phyloP scores from a whole-genome alignment of 2,888 invertebrate species.

The Stramonita haemastoma region DNA sequence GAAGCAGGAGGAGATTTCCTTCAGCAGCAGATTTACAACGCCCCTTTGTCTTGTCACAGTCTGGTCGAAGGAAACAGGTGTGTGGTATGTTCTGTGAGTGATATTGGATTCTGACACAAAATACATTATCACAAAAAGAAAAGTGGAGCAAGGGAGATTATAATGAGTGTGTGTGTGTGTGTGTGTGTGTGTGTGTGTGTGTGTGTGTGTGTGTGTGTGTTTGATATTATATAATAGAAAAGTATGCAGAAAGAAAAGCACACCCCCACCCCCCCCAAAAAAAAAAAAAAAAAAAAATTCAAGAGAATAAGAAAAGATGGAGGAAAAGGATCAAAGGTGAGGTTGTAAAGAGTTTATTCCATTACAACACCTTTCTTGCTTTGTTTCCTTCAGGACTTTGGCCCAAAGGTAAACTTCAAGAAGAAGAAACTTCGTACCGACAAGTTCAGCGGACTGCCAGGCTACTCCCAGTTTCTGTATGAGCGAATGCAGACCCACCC shows the following conservation, averaged over 20 bases:
- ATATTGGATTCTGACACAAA: background rate
- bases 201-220: conserved; percentile 9
- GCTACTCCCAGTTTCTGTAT: conserved; percentile 87
- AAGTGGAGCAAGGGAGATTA: too few species aligned
- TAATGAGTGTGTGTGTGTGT: background rate
- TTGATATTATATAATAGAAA: background rate
- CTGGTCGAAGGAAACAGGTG: conserved; percentile 95
- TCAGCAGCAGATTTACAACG: conserved; percentile 85
- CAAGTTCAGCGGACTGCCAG: conserved; percentile 91
- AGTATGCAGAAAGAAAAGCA: too few species aligned
- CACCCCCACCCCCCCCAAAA: too few species aligned
- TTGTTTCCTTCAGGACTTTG: conserved; percentile 86
- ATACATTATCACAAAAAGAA: too few species aligned
- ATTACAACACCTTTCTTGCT: background rate
- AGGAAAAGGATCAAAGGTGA: too few species aligned
- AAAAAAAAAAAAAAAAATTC: too few species aligned
- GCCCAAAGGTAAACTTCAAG: conserved; percentile 99
- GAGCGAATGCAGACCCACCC: conserved; percentile 83
- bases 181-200: background rate
- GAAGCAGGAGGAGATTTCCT: conserved; percentile 83
- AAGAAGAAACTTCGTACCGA: conserved; percentile 88
- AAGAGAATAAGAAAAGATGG: too few species aligned
- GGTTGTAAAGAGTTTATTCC: too few species aligned
- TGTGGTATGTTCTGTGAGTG: background rate
- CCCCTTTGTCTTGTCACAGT: conserved; percentile 96